Conservation (phyloP, 2,797 vertebrate genomes). For the Eupleurogrammus muticus region DNA sequence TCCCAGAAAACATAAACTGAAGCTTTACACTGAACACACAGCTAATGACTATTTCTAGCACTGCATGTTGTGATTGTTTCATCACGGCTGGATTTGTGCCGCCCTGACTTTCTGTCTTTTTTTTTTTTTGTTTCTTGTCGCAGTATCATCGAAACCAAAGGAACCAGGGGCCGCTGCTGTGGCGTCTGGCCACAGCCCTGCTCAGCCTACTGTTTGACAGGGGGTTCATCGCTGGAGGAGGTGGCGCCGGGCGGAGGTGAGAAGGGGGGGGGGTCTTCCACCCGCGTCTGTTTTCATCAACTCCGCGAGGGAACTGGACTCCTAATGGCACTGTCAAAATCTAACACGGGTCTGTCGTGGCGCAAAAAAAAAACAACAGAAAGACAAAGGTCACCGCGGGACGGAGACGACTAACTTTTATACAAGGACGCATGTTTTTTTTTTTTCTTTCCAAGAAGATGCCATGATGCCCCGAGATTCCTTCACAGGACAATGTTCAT, state of each 20-base stretch:
- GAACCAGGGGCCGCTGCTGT: constrained; percentile 83
- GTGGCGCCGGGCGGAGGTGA: constrained; percentile 81
- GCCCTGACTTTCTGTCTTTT: constrained; percentile 29
- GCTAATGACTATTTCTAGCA: constrained; percentile 17
- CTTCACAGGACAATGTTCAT: constrained; percentile 80
- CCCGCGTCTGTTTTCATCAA: constrained; percentile 30
- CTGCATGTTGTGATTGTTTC: constrained; percentile 24
- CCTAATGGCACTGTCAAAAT: constrained; percentile 82
- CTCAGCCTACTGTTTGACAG: constrained; percentile 81
- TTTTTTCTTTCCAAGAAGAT: constrained; percentile 79
- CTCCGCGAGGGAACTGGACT: constrained; percentile 74
- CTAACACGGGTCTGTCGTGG: constrained; percentile 81
- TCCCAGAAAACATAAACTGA: constrained; percentile 21
- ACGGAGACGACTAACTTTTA: constrained; percentile 82
- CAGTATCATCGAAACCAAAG: constrained; percentile 89
- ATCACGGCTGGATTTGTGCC: neutral
- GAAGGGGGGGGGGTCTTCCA: constrained; percentile 77
- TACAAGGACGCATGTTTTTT: constrained; percentile 61
- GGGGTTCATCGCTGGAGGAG: constrained; percentile 69
- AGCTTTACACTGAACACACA: constrained; percentile 3
- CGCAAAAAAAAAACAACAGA: constrained; percentile 34
- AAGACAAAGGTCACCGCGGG: constrained; percentile 79
- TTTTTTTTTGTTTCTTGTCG: constrained; percentile 65
- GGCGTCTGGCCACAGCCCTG: constrained; percentile 79
- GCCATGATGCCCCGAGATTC: constrained; percentile 84